Evolutionary conservation across 2,113 vertebrate species (phyloP).

Genomic region (Silurus asotus): DNA sequence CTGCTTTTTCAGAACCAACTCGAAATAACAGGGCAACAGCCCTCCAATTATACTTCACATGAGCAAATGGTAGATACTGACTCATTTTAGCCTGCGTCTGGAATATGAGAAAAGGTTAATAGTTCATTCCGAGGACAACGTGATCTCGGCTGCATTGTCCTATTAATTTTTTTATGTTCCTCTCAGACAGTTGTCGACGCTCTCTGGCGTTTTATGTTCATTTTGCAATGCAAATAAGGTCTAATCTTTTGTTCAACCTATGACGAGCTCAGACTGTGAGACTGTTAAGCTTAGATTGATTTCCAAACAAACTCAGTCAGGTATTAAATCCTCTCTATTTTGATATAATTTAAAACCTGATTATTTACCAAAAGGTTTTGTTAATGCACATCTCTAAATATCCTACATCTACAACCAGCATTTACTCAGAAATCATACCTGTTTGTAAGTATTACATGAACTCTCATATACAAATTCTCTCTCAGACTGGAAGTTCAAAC

Average conservation of each 20-base stretch:
- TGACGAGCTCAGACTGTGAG: neutral
- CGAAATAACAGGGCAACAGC: conserved; percentile 13
- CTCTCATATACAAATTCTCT: neutral
- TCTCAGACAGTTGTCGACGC: neutral
- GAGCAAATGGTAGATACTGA: conserved; percentile 24
- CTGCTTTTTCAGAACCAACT: neutral
- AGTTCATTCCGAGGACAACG: conserved; percentile 11
- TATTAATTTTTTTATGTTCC: conserved; percentile 12
- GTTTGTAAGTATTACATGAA: neutral
- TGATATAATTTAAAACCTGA: neutral
- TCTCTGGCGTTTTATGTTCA: neutral
- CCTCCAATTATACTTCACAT: conserved; percentile 6
- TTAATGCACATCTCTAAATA: neutral
- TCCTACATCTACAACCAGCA: neutral
- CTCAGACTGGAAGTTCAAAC: neutral
- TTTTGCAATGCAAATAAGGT: conserved; percentile 2
- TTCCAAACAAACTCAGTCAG: neutral
- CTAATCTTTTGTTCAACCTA: conserved; percentile 17
- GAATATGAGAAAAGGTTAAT: conserved; percentile 39
- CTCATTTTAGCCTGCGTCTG: conserved; percentile 27
- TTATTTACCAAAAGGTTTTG: neutral
- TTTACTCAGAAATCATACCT: neutral
- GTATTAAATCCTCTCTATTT: neutral
- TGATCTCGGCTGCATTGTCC: neutral
- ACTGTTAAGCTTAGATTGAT: neutral